Evolutionary conservation across 2,888 invertebrate species (phyloP).

Genomic region (Sinhomidia bicolor): DNA sequence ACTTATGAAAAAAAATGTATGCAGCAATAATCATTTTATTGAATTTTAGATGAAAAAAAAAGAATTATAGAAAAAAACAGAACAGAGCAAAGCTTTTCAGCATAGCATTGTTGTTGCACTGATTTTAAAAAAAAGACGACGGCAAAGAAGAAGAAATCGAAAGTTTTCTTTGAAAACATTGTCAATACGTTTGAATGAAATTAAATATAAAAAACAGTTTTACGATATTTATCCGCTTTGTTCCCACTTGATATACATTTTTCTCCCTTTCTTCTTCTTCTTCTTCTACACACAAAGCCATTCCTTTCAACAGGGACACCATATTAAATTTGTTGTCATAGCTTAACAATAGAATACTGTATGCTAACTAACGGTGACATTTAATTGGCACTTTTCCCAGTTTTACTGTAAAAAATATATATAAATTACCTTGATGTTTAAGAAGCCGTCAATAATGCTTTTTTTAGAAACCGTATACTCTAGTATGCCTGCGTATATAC

Average conservation of each 20-base stretch:
- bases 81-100: neutral
- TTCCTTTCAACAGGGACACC: neutral
- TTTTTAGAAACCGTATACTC: too few relatives aligned
- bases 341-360: neutral
- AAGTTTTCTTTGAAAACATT: slow-evolving; percentile 31
- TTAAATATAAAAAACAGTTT: neutral
- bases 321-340: neutral
- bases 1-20: neutral
- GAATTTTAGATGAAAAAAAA: slow-evolving; percentile 4
- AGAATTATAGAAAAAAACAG: neutral
- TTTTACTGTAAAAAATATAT: neutral
- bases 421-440: too few relatives aligned
- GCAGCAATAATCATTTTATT: neutral
- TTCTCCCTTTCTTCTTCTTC: neutral
- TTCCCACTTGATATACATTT: slow-evolving; percentile 29
- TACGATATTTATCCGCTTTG: neutral
- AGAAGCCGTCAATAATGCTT: too few relatives aligned
- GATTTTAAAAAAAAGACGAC: neutral
- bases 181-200: neutral
- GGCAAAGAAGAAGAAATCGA: slow-evolving; percentile 53
- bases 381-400: slow-evolving; percentile 43
- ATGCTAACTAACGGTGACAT: slow-evolving; percentile 2
- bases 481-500: too few relatives aligned
- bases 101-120: neutral
- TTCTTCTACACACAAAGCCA: neutral